phyloP scores from a whole-genome alignment of 92 coral and sea anemone species.

The Umimayanthus kanabou region DNA sequence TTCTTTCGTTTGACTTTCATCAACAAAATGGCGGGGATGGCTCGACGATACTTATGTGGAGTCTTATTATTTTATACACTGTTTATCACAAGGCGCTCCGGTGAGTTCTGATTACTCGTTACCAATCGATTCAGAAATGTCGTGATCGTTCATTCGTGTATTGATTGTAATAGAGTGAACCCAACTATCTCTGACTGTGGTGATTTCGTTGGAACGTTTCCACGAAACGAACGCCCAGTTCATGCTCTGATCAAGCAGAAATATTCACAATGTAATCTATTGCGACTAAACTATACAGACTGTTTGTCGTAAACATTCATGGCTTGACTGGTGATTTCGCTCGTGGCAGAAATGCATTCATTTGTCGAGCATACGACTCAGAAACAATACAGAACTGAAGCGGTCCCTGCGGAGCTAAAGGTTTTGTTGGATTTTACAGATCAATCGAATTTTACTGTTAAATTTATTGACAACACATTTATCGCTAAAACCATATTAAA shows the following conservation, averaged over 20 bases:
- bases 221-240: not conserved
- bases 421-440: not conserved
- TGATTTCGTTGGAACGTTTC: conserved; percentile 16
- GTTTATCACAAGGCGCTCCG: conserved; percentile 3
- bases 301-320: not conserved
- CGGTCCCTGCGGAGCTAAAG: conserved; percentile 3
- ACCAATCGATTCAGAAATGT: not conserved
- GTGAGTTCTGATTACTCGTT: conserved; percentile 19
- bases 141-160: not conserved
- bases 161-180: not conserved
- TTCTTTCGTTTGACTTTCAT: conserved; percentile 32
- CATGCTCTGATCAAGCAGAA: not conserved
- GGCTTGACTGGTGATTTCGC: conserved; percentile 5
- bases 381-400: conserved; percentile 7
- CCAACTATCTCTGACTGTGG: not conserved
- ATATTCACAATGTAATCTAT: not conserved
- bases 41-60: conserved; percentile 4
- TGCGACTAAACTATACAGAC: not conserved
- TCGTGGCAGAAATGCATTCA: conserved; percentile 1
- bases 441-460: not conserved
- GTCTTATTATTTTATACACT: conserved; percentile 4
- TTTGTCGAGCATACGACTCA: not conserved
- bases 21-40: conserved; percentile 31
- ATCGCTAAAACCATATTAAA: not conserved
- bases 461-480: not conserved